Base-by-base conservation (phyloP, 2,797 vertebrate genomes). In the Heteromormyrus szaboi region DNA sequence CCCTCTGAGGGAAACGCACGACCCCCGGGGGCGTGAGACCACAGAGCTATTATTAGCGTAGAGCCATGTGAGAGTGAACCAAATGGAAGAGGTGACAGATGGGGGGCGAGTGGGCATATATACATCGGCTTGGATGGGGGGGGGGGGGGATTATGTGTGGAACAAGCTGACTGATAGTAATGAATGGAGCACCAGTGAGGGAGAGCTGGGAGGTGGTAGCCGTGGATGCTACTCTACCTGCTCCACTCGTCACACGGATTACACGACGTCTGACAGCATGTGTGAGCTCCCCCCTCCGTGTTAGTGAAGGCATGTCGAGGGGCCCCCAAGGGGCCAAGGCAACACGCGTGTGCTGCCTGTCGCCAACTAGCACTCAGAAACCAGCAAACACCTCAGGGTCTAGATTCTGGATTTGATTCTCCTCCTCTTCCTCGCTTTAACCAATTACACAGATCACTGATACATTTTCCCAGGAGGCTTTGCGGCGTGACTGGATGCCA, bases 1-100 rank as follows among this genome's bases (percentile, higher is more conserved):
- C 93, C 95, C 95, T 95, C 95, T 94, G 95, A 94, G 93, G 94
- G 92, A 90, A 93, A 90, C 91, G 65, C 91, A 87, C 86, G 88
- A 86, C 89, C 91, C 93, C 93, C n/a, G 4, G 88, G 92, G 93
- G 90, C 91, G 59, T 87, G 90, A 92, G 91, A 88, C 50, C 68
- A 29, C 46, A 7, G 92, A 93, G 93, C 94, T 95, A 96, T 95
- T 95, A 93, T 94, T 95, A 95, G 95, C 17, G 5, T 46, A 37
- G 84, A 90, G 90, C 93, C 93, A 93, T 90, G 92, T 91, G 93
- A 91, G 92, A 92, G 90, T 91, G 93, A 88, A 93, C 85, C 29
- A 91, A 90, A 88, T 76, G 53, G 91, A 93, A 92, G 90, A 93
- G 92, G 92, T 92, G 93, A 93, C 92, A 94, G 92, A 92, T 92